Evolutionary conservation across 2,113 vertebrate genomes (phyloP).

Genomic region (Uropsilus gracilis): DNA sequence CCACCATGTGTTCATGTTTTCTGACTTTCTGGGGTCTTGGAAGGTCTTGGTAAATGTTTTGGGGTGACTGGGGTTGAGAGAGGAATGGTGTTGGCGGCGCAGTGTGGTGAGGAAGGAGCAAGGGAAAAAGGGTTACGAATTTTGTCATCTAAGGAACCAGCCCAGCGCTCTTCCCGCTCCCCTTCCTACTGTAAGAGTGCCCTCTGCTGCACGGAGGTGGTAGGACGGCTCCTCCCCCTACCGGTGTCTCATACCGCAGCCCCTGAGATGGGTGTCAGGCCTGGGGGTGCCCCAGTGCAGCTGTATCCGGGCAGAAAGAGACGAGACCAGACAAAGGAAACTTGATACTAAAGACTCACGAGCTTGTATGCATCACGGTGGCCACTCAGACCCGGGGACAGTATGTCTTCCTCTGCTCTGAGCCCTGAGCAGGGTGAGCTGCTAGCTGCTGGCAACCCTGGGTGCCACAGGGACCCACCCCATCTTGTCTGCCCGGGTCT

Average conservation of each 20-base stretch:
- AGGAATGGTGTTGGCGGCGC: not conserved
- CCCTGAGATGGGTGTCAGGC: not conserved
- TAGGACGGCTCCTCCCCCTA: not conserved
- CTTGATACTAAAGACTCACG: not conserved
- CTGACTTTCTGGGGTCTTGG: too few species aligned
- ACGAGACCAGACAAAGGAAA: too few species aligned
- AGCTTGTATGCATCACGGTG: rapidly evolving
- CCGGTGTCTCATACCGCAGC: not conserved
- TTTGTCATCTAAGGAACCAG: not conserved
- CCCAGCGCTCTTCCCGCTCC: rapidly evolving
- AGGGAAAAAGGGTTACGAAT: too few species aligned
- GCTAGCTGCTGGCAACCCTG: too few species aligned
- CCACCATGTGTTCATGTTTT: too few species aligned
- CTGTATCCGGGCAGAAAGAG: not conserved
- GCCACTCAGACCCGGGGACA: not conserved
- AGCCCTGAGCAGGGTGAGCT: not conserved
- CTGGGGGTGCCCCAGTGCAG: too few species aligned
- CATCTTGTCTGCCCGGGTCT: not conserved
- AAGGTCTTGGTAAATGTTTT: not conserved
- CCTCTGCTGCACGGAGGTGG: slow-evolving; percentile 37
- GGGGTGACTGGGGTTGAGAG: not conserved
- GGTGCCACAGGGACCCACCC: not conserved
- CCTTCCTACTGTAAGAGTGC: not conserved
- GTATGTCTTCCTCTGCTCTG: rapidly evolving
- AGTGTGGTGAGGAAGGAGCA: not conserved